These are phyloP conservation scores for Podarcis siculus DNA, from an alignment of 2,797 vertebrate species.

Conservation along the genomic window DNA sequence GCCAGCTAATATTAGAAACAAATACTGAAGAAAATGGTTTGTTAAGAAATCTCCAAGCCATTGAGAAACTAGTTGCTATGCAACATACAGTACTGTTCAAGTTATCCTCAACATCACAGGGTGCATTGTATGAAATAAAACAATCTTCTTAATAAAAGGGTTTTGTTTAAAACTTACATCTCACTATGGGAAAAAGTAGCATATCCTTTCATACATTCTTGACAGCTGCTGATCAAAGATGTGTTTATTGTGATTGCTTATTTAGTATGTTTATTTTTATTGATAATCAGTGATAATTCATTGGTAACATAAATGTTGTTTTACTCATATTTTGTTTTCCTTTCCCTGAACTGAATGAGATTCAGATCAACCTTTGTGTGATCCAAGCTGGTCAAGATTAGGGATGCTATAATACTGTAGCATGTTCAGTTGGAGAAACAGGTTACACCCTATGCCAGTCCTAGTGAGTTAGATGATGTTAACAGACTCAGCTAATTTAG, in stretches of 20 bases:
- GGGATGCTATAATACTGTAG: background rate
- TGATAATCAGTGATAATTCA: background rate
- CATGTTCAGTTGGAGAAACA: background rate
- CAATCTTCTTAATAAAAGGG: constrained; percentile 54
- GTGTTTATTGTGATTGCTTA: constrained; percentile 55
- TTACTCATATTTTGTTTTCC: background rate
- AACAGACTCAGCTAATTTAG: no score
- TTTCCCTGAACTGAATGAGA: background rate
- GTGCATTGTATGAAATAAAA: constrained; percentile 73
- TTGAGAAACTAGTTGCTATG: constrained; percentile 77
- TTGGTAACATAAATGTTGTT: background rate
- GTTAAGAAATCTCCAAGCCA: constrained; percentile 68
- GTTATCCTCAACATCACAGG: constrained; percentile 70
- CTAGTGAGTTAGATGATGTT: no score
- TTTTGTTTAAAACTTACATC: constrained; percentile 68
- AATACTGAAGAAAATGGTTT: constrained; percentile 60
- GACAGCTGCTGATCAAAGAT: constrained; percentile 55
- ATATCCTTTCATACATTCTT: constrained; percentile 36
- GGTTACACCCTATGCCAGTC: background rate
- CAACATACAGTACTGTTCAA: constrained; percentile 68
- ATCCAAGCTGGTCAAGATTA: background rate
- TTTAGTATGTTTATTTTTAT: constrained; percentile 19
- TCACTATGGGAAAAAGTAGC: constrained; percentile 52
- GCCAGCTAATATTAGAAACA: constrained; percentile 62
- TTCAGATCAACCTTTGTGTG: background rate